These are phyloP conservation scores for Pandemis heparana DNA, from an alignment of 2,888 invertebrate species.

Conservation along the genomic window DNA sequence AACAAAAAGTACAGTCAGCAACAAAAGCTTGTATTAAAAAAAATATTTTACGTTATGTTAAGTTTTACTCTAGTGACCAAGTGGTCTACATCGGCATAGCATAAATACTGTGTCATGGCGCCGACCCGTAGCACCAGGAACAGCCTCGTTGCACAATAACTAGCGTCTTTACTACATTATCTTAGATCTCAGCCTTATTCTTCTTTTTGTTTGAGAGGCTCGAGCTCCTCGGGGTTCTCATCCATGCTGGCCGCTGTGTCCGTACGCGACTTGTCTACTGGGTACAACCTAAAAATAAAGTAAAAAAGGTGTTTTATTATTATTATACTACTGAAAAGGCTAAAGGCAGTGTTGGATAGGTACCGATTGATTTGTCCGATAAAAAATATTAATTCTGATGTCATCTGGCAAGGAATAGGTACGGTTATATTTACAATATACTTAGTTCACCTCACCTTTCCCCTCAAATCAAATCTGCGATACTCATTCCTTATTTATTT, in stretches of 20 bases:
- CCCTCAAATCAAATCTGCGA: too few relatives aligned
- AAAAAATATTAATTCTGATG: too few relatives aligned
- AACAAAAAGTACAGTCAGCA: too few relatives aligned
- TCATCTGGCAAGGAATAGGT: too few relatives aligned
- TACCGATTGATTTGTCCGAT: too few relatives aligned
- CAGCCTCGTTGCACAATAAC: slow-evolving; percentile 50
- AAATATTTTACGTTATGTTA: neutral
- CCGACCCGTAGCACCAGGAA: slow-evolving; percentile 49
- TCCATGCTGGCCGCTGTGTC: slow-evolving; percentile 88
- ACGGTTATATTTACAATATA: too few relatives aligned
- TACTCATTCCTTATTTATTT: too few relatives aligned
- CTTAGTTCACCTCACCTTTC: too few relatives aligned
- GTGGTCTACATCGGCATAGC: neutral
- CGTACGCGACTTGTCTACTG: slow-evolving; percentile 94
- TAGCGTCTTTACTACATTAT: neutral
- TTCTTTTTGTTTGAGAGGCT: slow-evolving; percentile 66
- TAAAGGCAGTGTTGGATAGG: too few relatives aligned
- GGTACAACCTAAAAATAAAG: slow-evolving; percentile 90
- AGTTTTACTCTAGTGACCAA: slow-evolving; percentile 6
- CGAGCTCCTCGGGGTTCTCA: slow-evolving; percentile 72
- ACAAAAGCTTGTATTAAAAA: too few relatives aligned
- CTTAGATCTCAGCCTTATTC: slow-evolving; percentile 55
- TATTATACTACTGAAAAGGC: too few relatives aligned
- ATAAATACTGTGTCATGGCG: slow-evolving; percentile 2
- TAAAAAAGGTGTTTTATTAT: neutral